Percentiles rank a stretch among this genome's conserved stretches.
Conservation (phyloP, 1,140 invertebrate species). For the Rhagoletis pomonella region DNA sequence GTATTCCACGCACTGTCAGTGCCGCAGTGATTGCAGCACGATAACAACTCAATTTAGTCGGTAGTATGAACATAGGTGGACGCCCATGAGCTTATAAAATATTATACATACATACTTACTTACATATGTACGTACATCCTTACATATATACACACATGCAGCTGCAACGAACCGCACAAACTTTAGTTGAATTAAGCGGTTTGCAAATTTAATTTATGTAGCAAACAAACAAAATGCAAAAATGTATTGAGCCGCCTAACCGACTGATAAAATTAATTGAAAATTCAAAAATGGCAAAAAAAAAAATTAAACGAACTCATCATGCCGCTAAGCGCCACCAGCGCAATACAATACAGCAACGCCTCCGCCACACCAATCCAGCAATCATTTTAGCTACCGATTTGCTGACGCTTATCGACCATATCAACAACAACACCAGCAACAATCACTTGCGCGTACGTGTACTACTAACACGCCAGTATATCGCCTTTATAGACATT, state of each 20-base stretch:
- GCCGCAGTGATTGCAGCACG: background rate
- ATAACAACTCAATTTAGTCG: slow-evolving; percentile 13
- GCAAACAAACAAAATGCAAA: background rate
- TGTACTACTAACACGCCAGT: too few relatives aligned
- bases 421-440: background rate
- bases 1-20: background rate
- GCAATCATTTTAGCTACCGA: background rate
- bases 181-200: slow-evolving; percentile 30
- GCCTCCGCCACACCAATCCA: slow-evolving; percentile 1
- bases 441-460: background rate
- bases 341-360: background rate
- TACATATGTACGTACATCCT: background rate
- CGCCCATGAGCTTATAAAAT: background rate
- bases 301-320: background rate
- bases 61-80: too few relatives aligned
- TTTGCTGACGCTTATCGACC: background rate
- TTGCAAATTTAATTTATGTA: slow-evolving; percentile 29
- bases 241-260: background rate
- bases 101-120: background rate
- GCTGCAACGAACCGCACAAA: background rate
- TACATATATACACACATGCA: background rate
- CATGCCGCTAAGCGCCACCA: slow-evolving; percentile 15
- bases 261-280: slow-evolving; percentile 17
- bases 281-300: slow-evolving; percentile 14
- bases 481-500: background rate